Conservation (phyloP, 92 coral and sea anemone species). For the Palythoa grandis region DNA sequence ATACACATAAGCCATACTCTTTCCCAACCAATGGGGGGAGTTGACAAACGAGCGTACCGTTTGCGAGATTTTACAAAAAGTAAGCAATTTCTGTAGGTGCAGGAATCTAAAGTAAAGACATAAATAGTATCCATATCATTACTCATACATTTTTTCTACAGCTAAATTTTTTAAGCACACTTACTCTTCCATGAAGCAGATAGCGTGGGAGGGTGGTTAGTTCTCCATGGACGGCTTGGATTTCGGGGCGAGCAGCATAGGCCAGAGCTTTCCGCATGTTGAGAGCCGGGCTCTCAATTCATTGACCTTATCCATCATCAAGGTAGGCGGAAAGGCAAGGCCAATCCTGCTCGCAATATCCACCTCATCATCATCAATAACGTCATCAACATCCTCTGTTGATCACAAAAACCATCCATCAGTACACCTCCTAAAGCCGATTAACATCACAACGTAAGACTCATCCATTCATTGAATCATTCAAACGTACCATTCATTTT, state of each 20-base stretch:
- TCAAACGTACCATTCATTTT: neutral
- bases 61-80: too few species aligned
- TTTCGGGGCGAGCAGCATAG: neutral
- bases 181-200: neutral
- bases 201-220: neutral
- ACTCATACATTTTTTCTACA: neutral
- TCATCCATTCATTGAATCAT: neutral
- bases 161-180: neutral
- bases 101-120: neutral
- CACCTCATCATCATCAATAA: neutral
- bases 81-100: neutral
- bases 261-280: too few species aligned
- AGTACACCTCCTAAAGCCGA: neutral
- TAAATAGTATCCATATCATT: neutral
- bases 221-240: neutral
- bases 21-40: neutral
- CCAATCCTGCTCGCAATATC: neutral
- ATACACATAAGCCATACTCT: neutral
- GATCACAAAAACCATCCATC: neutral
- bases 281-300: neutral
- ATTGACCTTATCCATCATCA: neutral
- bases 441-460: neutral
- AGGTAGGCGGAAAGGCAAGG: neutral
- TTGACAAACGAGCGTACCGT: neutral
- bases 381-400: neutral